phyloP scores from a whole-genome alignment of 2,113 vertebrate genomes.

The Clarias gariepinus region DNA sequence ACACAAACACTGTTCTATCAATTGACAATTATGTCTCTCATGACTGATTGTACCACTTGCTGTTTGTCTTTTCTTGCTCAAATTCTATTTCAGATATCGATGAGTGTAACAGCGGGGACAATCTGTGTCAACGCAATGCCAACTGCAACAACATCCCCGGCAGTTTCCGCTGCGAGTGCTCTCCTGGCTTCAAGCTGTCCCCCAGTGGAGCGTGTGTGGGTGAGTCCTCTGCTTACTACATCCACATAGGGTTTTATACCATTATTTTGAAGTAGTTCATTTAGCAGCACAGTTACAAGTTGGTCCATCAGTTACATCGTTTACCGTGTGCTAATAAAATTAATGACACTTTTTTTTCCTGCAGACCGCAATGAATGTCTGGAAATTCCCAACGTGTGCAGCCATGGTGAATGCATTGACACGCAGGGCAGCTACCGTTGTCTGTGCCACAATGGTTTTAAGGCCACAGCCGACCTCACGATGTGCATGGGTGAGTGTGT shows the following conservation, averaged over 20 bases:
- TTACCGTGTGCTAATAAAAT: background rate
- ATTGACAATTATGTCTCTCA: constrained; percentile 47
- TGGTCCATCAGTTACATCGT: background rate
- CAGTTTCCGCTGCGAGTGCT: constrained; percentile 88
- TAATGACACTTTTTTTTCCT: background rate
- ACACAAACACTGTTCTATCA: background rate
- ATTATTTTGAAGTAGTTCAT: background rate
- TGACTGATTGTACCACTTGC: constrained; percentile 56
- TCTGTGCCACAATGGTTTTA: constrained; percentile 90
- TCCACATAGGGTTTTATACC: background rate
- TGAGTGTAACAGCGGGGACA: constrained; percentile 85
- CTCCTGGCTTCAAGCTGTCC: constrained; percentile 84
- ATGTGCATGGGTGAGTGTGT: constrained; percentile 88
- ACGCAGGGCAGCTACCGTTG: constrained; percentile 87
- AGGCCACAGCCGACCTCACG: constrained; percentile 82
- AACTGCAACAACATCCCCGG: constrained; percentile 91
- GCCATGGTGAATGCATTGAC: constrained; percentile 88
- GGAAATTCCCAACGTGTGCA: constrained; percentile 89
- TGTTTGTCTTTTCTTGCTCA: background rate
- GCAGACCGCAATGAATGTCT: constrained; percentile 88
- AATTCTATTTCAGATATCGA: constrained; percentile 78
- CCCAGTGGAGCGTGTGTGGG: constrained; percentile 87
- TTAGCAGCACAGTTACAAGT: background rate
- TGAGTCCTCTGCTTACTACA: constrained; percentile 67
- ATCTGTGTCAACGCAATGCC: constrained; percentile 85